Evolutionary conservation across 2,888 invertebrate genomes (phyloP).

Genomic region (Scaptodrosophila latifasciaeformis): DNA sequence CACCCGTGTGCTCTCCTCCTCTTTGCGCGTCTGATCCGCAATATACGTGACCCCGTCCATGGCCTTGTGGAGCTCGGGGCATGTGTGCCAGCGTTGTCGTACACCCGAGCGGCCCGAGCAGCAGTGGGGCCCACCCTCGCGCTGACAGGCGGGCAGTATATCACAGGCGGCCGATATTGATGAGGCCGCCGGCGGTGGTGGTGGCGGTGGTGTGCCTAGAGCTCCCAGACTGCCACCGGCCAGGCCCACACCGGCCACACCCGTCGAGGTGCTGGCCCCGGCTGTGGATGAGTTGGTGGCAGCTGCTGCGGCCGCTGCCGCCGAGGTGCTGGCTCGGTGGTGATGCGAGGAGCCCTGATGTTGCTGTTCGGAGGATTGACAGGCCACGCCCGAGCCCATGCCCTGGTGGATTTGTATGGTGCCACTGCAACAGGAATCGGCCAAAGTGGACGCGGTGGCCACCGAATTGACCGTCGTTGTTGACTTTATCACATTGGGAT

Average conservation of each 20-base stretch:
- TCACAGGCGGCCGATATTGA: constrained; percentile 63
- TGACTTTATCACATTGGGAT: constrained; percentile 75
- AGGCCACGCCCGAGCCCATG: constrained; percentile 66
- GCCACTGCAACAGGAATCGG: constrained; percentile 73
- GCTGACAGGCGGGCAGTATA: constrained; percentile 68
- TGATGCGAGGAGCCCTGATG: constrained; percentile 32
- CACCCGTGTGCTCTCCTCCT: constrained; percentile 93
- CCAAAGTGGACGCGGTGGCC: constrained; percentile 73
- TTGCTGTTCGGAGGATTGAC: constrained; percentile 67
- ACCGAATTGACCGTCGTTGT: constrained; percentile 72
- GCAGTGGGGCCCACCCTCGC: constrained; percentile 76
- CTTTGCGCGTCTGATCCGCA: constrained; percentile 92
- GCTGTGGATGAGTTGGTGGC: constrained; percentile 24
- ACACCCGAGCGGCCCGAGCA: constrained; percentile 75
- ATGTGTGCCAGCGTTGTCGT: constrained; percentile 89
- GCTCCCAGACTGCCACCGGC: constrained; percentile 24
- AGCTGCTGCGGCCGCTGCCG: constrained; percentile 42
- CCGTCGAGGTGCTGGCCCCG: constrained; percentile 13
- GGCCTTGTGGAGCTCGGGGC: constrained; percentile 93
- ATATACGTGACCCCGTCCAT: constrained; percentile 94
- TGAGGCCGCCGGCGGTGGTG: constrained; percentile 67
- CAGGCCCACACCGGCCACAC: constrained; percentile 14
- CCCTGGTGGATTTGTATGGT: constrained; percentile 70
- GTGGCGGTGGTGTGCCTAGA: constrained; percentile 46
- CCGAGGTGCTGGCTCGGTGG: constrained; percentile 37